Percentiles rank a stretch among this genome's conserved stretches.
phyloP scores from a whole-genome alignment of 2,888 invertebrate species.

The Bembecia ichneumoniformis region DNA sequence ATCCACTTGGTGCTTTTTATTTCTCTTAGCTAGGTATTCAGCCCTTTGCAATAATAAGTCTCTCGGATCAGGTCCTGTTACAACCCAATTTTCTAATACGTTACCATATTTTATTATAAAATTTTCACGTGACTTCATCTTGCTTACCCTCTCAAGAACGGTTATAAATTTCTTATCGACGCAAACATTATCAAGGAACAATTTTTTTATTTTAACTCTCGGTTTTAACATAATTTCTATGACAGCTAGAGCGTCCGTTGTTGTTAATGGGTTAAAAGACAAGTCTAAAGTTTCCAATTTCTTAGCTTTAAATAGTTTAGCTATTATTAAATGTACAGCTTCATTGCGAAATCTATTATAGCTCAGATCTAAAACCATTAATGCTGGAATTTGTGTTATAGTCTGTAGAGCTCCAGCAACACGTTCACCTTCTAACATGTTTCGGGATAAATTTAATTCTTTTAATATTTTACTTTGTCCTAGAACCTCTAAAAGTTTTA shows the following conservation, averaged over 20 bases:
- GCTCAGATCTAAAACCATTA: constrained; percentile 25
- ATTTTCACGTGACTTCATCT: constrained; percentile 22
- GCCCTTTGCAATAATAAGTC: constrained; percentile 25
- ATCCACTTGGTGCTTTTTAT: constrained; percentile 7
- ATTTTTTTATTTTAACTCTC: constrained; percentile 23
- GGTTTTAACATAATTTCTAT: constrained; percentile 23
- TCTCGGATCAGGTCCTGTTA: constrained; percentile 23
- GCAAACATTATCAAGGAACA: constrained; percentile 24
- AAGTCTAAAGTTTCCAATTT: constrained; percentile 26
- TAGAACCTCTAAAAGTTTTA: constrained; percentile 22
- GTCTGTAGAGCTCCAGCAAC: constrained; percentile 20
- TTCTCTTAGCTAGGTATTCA: constrained; percentile 19
- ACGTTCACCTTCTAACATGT: constrained; percentile 10
- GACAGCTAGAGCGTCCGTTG: constrained; percentile 19
- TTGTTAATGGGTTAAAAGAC: constrained; percentile 30
- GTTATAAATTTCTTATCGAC: constrained; percentile 23
- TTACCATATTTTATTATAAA: constrained; percentile 21
- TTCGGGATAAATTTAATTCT: constrained; percentile 31
- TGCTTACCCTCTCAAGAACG: constrained; percentile 19
- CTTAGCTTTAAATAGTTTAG: constrained; percentile 19
- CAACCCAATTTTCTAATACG: constrained; percentile 21
- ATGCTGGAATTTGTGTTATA: constrained; percentile 18
- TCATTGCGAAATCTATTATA: constrained; percentile 26
- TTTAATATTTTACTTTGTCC: constrained; percentile 17
- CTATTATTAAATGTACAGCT: constrained; percentile 16